Evolutionary conservation across 2,113 vertebrate genomes (phyloP).

Genomic region (Anoura caudifer): DNA sequence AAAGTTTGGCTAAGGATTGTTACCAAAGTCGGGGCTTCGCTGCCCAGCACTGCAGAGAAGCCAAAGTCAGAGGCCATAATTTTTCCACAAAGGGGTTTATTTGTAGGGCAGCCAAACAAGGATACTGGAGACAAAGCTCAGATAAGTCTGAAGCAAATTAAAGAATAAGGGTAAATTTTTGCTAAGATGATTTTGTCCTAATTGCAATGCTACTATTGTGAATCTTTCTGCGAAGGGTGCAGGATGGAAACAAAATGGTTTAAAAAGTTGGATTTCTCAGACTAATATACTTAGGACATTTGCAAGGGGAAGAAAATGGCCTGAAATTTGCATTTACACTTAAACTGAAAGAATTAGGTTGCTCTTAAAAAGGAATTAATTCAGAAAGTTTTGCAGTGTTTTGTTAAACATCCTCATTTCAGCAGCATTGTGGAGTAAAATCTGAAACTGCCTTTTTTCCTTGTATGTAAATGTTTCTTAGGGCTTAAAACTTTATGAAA

Average conservation of each 20-base stretch:
- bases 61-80: neutral
- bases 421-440: neutral
- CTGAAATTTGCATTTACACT: neutral
- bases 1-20: neutral
- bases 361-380: neutral
- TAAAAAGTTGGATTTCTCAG: neutral
- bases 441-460: neutral
- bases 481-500: neutral
- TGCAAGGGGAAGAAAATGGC: neutral
- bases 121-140: neutral
- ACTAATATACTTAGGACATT: neutral
- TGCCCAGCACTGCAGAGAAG: neutral
- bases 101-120: neutral
- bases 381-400: neutral
- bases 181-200: neutral
- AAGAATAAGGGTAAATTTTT: neutral
- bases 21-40: neutral
- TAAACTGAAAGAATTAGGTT: neutral
- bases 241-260: neutral
- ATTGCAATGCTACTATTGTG: rapidly evolving
- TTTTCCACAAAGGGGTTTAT: neutral
- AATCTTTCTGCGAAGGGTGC: neutral
- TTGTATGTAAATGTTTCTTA: neutral
- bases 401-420: neutral
- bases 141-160: neutral